Conservation (phyloP, 2,797 vertebrate genomes). For the Pseudomugil tenellus region DNA sequence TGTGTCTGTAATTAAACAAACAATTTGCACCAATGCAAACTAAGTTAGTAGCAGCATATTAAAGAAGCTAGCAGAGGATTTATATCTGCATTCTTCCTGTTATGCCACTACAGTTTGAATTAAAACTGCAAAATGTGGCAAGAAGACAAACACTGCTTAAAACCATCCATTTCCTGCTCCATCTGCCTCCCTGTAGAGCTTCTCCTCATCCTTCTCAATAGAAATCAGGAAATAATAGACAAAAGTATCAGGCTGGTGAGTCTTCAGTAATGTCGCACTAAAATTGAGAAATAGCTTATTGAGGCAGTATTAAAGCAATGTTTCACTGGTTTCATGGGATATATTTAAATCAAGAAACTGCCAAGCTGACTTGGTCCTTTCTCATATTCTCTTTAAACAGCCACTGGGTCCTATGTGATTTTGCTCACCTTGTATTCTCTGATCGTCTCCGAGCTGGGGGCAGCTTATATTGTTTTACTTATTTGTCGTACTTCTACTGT, state of each 20-base stretch:
- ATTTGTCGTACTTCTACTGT: constrained; percentile 60
- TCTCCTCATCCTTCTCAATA: constrained; percentile 32
- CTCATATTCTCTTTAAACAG: constrained; percentile 34
- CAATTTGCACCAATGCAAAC: constrained; percentile 69
- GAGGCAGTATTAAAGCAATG: constrained; percentile 30
- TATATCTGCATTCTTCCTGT: constrained; percentile 40
- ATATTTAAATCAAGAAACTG: constrained; percentile 40
- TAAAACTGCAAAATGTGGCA: constrained; percentile 41
- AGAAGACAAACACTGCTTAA: constrained; percentile 30
- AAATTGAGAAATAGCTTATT: constrained; percentile 41
- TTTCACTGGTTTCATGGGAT: constrained; percentile 32
- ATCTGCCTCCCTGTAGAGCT: constrained; percentile 26
- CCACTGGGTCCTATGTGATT: constrained; percentile 44
- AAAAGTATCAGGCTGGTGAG: constrained; percentile 16
- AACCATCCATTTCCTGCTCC: constrained; percentile 57
- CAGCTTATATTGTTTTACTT: constrained; percentile 63
- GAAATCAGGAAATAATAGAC: constrained; percentile 49
- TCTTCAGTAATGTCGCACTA: not conserved
- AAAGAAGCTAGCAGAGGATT: constrained; percentile 42
- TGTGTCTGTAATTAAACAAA: constrained; percentile 76
- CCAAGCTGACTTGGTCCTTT: constrained; percentile 44
- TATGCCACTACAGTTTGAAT: constrained; percentile 52
- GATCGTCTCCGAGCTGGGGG: constrained; percentile 49
- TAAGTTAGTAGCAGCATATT: constrained; percentile 44
- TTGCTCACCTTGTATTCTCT: constrained; percentile 42